Conservation (phyloP, 2,113 vertebrate species). For the Brachirus orientalis region DNA sequence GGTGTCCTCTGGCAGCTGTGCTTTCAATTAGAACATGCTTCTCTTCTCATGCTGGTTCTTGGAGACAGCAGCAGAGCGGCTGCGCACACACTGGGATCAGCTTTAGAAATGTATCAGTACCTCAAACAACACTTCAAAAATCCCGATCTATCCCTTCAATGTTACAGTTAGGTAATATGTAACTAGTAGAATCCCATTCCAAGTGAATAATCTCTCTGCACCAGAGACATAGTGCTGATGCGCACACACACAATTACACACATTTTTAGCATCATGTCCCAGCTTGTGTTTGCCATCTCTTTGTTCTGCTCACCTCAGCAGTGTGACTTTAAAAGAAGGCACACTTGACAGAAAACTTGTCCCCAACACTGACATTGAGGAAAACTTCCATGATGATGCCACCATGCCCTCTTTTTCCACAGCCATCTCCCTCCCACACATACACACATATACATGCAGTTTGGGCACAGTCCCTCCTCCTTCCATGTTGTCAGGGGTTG, state of each 20-base stretch:
- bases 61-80: no score
- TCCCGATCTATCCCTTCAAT: no score
- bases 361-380: constrained; percentile 21
- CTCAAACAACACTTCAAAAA: no score
- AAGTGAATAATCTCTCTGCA: not conserved
- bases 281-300: constrained; percentile 35
- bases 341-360: constrained; percentile 24
- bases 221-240: no score
- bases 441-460: constrained; percentile 17
- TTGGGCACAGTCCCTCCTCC: constrained; percentile 36
- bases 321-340: constrained; percentile 52
- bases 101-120: no score
- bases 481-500: constrained; percentile 41
- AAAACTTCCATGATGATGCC: constrained; percentile 44
- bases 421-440: constrained; percentile 28
- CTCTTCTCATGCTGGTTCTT: no score
- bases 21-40: no score
- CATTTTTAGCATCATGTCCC: constrained; percentile 13
- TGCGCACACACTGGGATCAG: no score
- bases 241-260: not conserved
- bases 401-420: constrained; percentile 55
- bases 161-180: not conserved
- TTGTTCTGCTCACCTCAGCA: constrained; percentile 60
- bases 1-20: no score
- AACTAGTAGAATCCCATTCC: not conserved